Evolutionary conservation across 2,797 vertebrate genomes (phyloP), one percentile per base, ranked within the genome.

Genomic region (Gymnoscopelus braueri): DNA sequence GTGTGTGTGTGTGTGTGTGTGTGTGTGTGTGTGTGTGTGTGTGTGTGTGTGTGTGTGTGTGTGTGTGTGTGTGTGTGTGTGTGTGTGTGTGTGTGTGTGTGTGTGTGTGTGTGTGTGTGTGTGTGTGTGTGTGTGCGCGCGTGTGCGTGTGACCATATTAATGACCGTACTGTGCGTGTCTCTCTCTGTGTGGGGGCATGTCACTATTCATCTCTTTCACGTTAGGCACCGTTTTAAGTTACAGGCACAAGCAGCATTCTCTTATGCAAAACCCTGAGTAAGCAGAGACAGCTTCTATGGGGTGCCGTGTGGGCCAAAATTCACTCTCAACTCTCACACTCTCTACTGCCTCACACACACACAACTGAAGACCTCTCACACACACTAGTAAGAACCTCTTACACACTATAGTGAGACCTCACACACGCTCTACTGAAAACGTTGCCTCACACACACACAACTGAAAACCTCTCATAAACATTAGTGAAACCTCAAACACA

Each of bases 161-260:
- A 5, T 24, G 26, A 39, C 29, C 53, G 39, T 70, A 51, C 26
- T 56, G 61, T 26, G 48, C 57, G n/a, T 62, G n/a, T 52, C 59
- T 54, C 67, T 55, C 63, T 66, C 24, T 63, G 62, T 47, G 35
- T 60, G 54, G 58, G 67, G 67, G 60, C 65, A 71, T 82, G 85
- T 79, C 80, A 81, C 73, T 79, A 67, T 84, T 77, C 60, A 90
- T 91, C 80, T 71, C 76, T 86, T 77, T 81, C 83, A 78, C 82
- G 85, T 79, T 57, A 70, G 82, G 80, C 78, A 78, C 74, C 56
- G 77, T 84, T 87, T 86, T 87, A 77, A 78, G 75, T 86, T 85
- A 84, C 81, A 76, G 82, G 71, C 70, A 79, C 74, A 71, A 69
- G 76, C 74, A 72, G 84, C 74, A 26, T 85, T 81, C 60, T 65